phyloP scores from a whole-genome alignment of 2,888 invertebrate genomes.

The Thyatira batis region DNA sequence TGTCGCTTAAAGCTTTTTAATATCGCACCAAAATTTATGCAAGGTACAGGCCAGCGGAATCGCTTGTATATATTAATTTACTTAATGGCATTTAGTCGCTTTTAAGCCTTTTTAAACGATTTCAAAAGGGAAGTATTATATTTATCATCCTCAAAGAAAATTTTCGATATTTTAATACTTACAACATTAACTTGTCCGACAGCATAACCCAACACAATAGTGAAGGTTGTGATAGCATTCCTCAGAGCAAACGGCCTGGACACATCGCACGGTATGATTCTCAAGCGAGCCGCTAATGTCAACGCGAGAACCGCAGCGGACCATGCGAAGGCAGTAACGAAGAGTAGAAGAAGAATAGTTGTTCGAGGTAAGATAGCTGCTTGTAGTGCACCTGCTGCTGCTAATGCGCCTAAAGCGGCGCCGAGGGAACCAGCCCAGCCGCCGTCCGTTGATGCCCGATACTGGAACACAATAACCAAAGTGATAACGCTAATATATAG shows the following conservation, averaged over 20 bases:
- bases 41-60: too few species aligned
- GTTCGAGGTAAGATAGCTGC: slow-evolving; percentile 92
- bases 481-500: not conserved
- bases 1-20: too few species aligned
- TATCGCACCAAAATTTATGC: not conserved
- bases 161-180: slow-evolving; percentile 68
- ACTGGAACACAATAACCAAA: slow-evolving; percentile 76
- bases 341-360: slow-evolving; percentile 90
- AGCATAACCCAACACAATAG: slow-evolving; percentile 92
- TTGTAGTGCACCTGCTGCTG: slow-evolving; percentile 89
- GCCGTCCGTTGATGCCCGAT: slow-evolving; percentile 92
- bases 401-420: slow-evolving; percentile 88
- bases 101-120: too few species aligned
- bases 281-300: slow-evolving; percentile 90
- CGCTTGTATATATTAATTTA: too few species aligned
- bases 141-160: too few species aligned
- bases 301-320: slow-evolving; percentile 93
- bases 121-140: too few species aligned
- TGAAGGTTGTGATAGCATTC: slow-evolving; percentile 93
- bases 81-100: too few species aligned
- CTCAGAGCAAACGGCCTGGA: slow-evolving; percentile 91
- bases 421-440: slow-evolving; percentile 92
- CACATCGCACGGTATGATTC: slow-evolving; percentile 93
- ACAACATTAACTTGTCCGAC: slow-evolving; percentile 97
- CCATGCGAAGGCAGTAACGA: slow-evolving; percentile 95